Conservation (phyloP, 2,113 vertebrate species). For the Piprites chloris region DNA sequence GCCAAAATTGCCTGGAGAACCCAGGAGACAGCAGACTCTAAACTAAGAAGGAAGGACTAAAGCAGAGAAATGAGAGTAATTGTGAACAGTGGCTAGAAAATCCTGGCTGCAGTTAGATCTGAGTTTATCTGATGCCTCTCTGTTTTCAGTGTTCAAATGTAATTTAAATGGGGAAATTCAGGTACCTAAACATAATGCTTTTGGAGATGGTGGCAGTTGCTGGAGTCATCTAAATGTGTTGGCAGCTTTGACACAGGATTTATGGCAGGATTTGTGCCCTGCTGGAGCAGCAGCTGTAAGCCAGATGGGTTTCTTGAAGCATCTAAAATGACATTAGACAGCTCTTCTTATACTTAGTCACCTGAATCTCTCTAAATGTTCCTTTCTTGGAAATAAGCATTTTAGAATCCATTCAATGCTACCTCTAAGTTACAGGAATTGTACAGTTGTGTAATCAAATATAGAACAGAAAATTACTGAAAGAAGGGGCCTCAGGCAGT, state of each 20-base stretch:
- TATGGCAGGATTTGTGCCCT: constrained; percentile 59
- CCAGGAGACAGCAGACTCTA: not conserved
- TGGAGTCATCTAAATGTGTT: constrained; percentile 49
- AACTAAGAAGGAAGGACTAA: not conserved
- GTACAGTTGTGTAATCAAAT: constrained; percentile 19
- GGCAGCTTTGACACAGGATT: constrained; percentile 63
- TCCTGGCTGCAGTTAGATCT: constrained; percentile 20
- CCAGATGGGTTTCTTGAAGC: constrained; percentile 55
- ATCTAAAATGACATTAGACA: constrained; percentile 57
- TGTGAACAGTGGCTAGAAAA: not conserved
- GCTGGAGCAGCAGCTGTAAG: constrained; percentile 67
- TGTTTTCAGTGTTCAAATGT: constrained; percentile 43
- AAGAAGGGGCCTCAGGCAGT: not conserved
- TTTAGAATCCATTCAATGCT: constrained; percentile 4
- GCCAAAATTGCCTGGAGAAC: not conserved
- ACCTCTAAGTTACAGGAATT: constrained; percentile 26
- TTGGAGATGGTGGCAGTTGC: not conserved
- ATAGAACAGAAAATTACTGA: constrained; percentile 32
- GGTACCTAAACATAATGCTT: constrained; percentile 51
- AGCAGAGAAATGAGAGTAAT: not conserved
- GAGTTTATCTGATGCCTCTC: constrained; percentile 25
- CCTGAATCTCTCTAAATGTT: constrained; percentile 43
- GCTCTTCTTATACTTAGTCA: constrained; percentile 46
- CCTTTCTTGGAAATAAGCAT: constrained; percentile 43
- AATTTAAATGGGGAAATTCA: constrained; percentile 40